Evolutionary conservation across 2,113 vertebrate species (phyloP).

Genomic region (Trachemys scripta): DNA sequence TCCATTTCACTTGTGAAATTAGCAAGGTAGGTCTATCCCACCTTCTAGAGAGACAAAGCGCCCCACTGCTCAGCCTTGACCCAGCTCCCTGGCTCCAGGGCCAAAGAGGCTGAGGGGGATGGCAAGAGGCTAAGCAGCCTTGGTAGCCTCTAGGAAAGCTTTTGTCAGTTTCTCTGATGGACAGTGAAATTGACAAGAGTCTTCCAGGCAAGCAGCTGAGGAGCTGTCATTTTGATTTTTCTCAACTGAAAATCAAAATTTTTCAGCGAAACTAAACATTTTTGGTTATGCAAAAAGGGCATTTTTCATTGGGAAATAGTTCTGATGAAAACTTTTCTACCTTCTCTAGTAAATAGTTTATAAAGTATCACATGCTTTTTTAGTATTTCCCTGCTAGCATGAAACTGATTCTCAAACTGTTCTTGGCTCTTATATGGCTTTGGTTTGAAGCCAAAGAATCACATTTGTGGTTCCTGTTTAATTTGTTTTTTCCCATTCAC

Average conservation of each 20-base stretch:
- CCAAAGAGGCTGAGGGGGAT: background rate
- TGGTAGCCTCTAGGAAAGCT: background rate
- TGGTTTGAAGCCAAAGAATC: background rate
- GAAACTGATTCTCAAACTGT: constrained; percentile 30
- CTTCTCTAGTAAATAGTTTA: background rate
- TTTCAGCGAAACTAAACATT: background rate
- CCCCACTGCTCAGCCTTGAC: background rate
- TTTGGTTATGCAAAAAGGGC: background rate
- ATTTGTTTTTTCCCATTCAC: constrained; percentile 50
- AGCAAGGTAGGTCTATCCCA: background rate
- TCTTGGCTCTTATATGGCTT: background rate
- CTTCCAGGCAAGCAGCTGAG: background rate
- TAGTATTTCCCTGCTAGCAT: constrained; percentile 6
- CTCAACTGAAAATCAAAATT: background rate
- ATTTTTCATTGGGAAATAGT: background rate
- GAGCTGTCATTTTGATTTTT: background rate
- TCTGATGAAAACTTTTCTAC: background rate
- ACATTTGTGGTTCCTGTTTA: background rate
- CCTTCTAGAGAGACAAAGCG: background rate
- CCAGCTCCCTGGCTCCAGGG: background rate
- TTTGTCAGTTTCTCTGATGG: background rate
- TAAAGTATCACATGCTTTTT: background rate
- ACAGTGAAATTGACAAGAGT: background rate
- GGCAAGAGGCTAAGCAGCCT: background rate
- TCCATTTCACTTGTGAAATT: background rate